Evolutionary conservation across 2,888 invertebrate genomes (phyloP), one percentile per base, ranked within the genome.

Genomic region (Tetranychus truncatus): DNA sequence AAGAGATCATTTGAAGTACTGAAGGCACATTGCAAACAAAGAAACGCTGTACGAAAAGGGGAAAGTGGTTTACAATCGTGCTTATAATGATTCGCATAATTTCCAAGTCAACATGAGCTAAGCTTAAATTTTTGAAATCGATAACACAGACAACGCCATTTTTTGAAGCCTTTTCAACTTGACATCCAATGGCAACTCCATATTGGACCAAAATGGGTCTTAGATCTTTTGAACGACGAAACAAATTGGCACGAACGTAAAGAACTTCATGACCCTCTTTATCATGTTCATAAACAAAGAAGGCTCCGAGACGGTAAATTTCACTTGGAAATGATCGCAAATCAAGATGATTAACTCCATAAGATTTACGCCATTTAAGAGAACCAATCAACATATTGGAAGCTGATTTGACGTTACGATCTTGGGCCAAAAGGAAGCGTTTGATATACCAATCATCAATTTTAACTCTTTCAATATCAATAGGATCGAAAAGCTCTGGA

Each of bases 21-120:
- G 76, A 77, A 15, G 76, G 76, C n/a, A 77, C 44, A 45, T 77
- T 76, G 45, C 73, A 75, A 24, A 77, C 77, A 7, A 76, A 21
- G n/a, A 77, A 69, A 46, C 75, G 73, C 71, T 76, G 66, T 1
- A 77, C 21, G 34, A 74, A 67, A 15, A 75, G 55, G 18, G 77
- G 77, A 74, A 74, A 76, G 67, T 75, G 73, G 15, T 66, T 69
- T 15, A 24, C 66, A 6, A 74, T 44, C 6, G 69, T 69, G 18
- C 18, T n/a, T 7, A 74, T 66, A n/a, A 74, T 69, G 34, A 45
- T 20, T 44, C 45, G 7, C 46, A 45, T 24, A n/a, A 74, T 66
- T 45, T 74, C 74, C 21, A 74, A 9, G 45, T 74, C 74, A 21
- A 44, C 44, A 45, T 74, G n/a, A 24, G 44, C 18, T n/a, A 74